Evolutionary conservation across 2,888 invertebrate genomes (phyloP), one percentile per base, ranked within the genome.

Genomic region (Chrysolina oricalcia): DNA sequence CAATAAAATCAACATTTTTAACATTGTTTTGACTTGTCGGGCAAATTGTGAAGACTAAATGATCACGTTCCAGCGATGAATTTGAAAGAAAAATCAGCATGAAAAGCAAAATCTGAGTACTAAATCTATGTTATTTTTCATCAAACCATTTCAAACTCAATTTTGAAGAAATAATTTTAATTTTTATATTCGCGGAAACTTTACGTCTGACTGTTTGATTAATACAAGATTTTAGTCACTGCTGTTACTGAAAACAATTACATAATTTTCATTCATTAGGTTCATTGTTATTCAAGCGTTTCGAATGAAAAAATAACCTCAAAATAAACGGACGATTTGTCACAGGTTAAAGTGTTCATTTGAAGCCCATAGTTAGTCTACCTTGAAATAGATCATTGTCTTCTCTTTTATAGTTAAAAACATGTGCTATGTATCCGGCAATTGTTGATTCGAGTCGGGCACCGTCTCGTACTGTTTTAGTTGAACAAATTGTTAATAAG

Each of bases 341-440:
- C 59, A 56, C 69, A 62, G 65, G 66, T 66, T 27, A 70, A 65
- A 73, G 43, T 50, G 56, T 69, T 53, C 59, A 66, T 70, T 66
- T 41, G 27, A 70, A 70, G n/a, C 27, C n/a, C 40, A 40, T 48
- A 66, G 62, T 72, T 75, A 75, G 56, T 75, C 75, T 75, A 75
- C 73, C 78, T 78, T 78, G 78, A 78, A 78, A 78, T 78, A 69
- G 70, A 62, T 71, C 65, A 78, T 78, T 78, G 78, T 78, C 71
- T 78, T 50, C 13, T 41, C 56, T 68, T 68, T 68, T 56, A 56
- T 53, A 68, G 53, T 40, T 53, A 27, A 35, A 23, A 59, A 53
- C 53, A 59, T 59, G 68, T 68, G 68, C 53, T 68, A 50, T 40
- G 41, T 68, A 68, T 68, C 68, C 68, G 68, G 68, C 53, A 68